phyloP scores from a whole-genome alignment of 30 jellyfish, hydroid and myxozoan species.

The Phacellophora camtschatica region DNA sequence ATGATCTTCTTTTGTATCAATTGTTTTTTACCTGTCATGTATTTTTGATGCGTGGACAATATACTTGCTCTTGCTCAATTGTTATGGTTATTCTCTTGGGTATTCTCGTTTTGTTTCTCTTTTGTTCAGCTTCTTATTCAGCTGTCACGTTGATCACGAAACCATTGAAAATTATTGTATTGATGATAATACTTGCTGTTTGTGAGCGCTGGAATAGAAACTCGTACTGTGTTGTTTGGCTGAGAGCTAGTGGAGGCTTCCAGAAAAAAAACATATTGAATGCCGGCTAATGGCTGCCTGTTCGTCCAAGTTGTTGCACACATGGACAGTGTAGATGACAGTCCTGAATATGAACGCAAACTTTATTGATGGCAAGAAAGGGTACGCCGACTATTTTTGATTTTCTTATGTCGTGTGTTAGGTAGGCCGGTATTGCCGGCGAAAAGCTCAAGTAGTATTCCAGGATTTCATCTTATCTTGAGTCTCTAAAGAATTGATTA shows the following conservation, averaged over 20 bases:
- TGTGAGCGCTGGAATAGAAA: conserved; percentile 29
- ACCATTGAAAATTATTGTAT: conserved; percentile 61
- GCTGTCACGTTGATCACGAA: conserved; percentile 66
- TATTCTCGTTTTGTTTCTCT: conserved; percentile 14
- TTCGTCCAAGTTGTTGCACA: background rate
- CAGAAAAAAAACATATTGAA: conserved; percentile 2
- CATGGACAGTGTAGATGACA: background rate
- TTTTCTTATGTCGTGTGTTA: background rate
- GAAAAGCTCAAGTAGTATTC: background rate
- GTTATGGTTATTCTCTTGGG: background rate
- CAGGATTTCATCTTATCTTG: background rate
- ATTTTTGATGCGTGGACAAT: conserved; percentile 14
- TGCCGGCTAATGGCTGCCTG: background rate
- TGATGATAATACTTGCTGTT: conserved; percentile 61
- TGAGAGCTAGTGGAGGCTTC: background rate
- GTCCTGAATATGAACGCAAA: conserved; percentile 38
- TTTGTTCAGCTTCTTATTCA: conserved; percentile 26
- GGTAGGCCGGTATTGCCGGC: conserved; percentile 41
- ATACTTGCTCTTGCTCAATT: background rate
- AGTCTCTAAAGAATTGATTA: too few species aligned
- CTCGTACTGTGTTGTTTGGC: conserved; percentile 24
- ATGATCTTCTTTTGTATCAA: background rate
- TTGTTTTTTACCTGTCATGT: conserved; percentile 47
- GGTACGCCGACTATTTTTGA: conserved; percentile 27
- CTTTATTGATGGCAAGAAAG: conserved; percentile 72